Conservation (phyloP, 2,797 vertebrate species). For the Enteromius anoplus region DNA sequence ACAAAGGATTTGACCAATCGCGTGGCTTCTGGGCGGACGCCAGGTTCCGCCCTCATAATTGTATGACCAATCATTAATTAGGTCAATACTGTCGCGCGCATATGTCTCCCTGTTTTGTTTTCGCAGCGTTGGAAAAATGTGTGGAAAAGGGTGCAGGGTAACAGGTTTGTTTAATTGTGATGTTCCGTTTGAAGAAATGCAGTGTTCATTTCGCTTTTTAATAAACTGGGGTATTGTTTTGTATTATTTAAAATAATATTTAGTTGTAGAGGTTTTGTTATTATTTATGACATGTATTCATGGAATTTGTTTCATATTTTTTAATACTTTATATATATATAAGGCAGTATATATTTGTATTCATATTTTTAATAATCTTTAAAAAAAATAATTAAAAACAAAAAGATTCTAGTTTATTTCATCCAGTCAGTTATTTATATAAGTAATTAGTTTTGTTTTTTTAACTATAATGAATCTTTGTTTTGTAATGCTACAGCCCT, state of each 20-base stretch:
- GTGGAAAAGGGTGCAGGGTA: not conserved
- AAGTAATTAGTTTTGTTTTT: not conserved
- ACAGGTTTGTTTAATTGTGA: not conserved
- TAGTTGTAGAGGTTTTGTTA: not conserved
- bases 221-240: not conserved
- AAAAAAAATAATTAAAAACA: too few relatives aligned
- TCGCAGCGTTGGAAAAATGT: not conserved
- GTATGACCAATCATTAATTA: constrained; percentile 57
- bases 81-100: constrained; percentile 53
- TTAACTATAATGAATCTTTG: not conserved
- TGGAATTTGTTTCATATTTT: too few relatives aligned
- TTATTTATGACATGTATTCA: not conserved
- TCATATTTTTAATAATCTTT: too few relatives aligned
- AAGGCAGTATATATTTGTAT: too few relatives aligned
- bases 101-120: constrained; percentile 34
- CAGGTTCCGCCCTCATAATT: constrained; percentile 40
- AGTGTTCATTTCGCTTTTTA: not conserved
- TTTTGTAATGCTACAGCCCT: not conserved
- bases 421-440: not conserved
- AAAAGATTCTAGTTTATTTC: not conserved
- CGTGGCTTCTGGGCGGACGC: too few relatives aligned
- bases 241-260: not conserved
- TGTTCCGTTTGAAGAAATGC: not conserved
- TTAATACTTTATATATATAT: too few relatives aligned
- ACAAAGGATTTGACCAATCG: constrained; percentile 56